These are phyloP conservation scores for Tragelaphus scriptus DNA, from an alignment of 2,113 vertebrate genomes.

Conservation along the genomic window DNA sequence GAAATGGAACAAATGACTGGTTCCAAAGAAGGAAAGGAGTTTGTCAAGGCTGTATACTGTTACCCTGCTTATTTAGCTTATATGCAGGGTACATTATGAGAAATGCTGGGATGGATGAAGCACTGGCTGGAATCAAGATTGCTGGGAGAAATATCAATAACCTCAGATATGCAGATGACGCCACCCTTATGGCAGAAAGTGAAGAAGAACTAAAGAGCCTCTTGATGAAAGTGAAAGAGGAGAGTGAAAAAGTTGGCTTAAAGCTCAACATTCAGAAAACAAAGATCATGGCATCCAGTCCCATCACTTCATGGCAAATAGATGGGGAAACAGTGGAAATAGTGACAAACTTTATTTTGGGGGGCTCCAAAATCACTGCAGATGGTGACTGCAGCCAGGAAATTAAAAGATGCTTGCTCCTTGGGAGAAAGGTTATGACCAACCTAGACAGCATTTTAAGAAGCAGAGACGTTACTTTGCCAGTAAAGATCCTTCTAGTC, in stretches of 20 bases:
- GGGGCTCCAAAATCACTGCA: background rate
- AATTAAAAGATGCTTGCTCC: background rate
- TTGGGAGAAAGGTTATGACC: background rate
- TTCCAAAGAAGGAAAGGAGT: background rate
- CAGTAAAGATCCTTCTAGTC: background rate
- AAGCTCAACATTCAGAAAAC: background rate
- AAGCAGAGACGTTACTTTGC: background rate
- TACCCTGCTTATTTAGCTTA: background rate
- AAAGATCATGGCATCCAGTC: background rate
- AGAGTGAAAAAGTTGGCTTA: background rate
- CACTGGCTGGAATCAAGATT: background rate
- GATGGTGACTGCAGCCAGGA: background rate
- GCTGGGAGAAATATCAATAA: background rate
- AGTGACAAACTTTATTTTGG: accelerated
- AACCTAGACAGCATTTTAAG: background rate
- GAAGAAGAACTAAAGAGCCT: background rate
- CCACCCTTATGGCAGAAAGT: background rate
- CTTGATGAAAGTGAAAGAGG: background rate
- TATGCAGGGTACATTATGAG: background rate
- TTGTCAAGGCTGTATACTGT: background rate
- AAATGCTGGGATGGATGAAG: accelerated
- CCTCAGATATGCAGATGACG: background rate
- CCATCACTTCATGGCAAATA: background rate
- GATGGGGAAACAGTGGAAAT: background rate
- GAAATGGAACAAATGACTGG: background rate